These are phyloP conservation scores for Dipodomys spectabilis DNA, from an alignment of 2,113 vertebrate genomes.

Conservation along the genomic window DNA sequence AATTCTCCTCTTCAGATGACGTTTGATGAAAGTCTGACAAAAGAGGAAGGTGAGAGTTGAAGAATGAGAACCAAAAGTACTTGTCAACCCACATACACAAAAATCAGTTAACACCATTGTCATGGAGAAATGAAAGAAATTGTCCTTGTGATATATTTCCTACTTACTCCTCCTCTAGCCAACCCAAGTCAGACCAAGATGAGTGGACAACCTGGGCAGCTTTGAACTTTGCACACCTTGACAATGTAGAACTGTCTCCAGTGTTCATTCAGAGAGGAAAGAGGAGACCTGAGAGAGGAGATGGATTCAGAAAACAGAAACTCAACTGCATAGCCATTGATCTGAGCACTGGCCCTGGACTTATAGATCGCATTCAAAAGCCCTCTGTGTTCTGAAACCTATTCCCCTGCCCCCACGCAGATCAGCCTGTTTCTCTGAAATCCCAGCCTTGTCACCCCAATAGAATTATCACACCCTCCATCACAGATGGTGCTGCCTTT, in stretches of 20 bases:
- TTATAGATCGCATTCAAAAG: neutral
- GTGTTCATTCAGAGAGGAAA: neutral
- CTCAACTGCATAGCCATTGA: neutral
- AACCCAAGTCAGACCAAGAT: neutral
- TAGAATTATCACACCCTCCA: neutral
- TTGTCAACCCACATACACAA: neutral
- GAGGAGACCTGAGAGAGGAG: neutral
- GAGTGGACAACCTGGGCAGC: neutral
- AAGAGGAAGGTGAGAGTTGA: neutral
- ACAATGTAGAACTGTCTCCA: neutral
- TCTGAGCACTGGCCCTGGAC: neutral
- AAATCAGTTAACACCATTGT: neutral
- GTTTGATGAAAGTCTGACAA: neutral
- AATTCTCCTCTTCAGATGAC: neutral
- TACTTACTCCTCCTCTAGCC: neutral
- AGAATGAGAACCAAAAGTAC: neutral
- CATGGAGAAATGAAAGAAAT: neutral
- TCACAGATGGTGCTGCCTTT: neutral
- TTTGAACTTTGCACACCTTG: neutral
- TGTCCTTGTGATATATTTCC: neutral
- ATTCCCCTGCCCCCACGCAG: neutral
- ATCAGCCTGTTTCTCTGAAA: neutral
- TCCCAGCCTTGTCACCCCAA: neutral
- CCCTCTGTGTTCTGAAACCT: neutral
- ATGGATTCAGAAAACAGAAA: neutral